Evolutionary conservation across 35 echinoderm and acorn worm genomes (phyloP).

Genomic region (Diadema setosum): DNA sequence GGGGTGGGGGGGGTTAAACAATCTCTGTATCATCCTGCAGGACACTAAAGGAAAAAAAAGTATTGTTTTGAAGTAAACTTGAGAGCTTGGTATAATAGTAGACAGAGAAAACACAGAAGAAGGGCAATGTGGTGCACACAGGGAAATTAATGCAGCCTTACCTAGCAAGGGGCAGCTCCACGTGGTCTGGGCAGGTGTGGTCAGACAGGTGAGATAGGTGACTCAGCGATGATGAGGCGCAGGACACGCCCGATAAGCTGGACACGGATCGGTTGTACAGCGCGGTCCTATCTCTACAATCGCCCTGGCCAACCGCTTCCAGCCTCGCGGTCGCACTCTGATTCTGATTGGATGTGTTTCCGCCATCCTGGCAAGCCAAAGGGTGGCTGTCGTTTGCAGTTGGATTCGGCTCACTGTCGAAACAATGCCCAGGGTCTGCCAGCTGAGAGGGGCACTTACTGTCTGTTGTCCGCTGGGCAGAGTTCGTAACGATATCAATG

Average conservation of each 20-base stretch:
- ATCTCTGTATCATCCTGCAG: no score
- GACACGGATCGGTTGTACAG: not conserved
- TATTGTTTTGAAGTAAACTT: no score
- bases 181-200: slow-evolving; percentile 53
- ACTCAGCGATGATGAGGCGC: slow-evolving; percentile 29
- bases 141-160: no score
- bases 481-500: not conserved
- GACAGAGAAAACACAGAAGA: no score
- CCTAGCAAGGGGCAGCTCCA: slow-evolving; percentile 85
- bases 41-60: no score
- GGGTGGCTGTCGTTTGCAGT: no score
- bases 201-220: slow-evolving; percentile 5
- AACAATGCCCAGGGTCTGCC: no score
- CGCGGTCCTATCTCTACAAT: not conserved
- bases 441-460: no score
- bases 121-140: no score
- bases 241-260: not conserved
- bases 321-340: not conserved
- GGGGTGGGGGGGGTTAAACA: no score
- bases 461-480: not conserved
- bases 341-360: slow-evolving; percentile 18
- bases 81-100: no score
- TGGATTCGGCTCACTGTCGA: no score
- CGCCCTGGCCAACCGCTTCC: not conserved
- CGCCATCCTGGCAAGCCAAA: not conserved